Conservation (phyloP, 2,888 invertebrate genomes). For the Drosophila rubida region DNA sequence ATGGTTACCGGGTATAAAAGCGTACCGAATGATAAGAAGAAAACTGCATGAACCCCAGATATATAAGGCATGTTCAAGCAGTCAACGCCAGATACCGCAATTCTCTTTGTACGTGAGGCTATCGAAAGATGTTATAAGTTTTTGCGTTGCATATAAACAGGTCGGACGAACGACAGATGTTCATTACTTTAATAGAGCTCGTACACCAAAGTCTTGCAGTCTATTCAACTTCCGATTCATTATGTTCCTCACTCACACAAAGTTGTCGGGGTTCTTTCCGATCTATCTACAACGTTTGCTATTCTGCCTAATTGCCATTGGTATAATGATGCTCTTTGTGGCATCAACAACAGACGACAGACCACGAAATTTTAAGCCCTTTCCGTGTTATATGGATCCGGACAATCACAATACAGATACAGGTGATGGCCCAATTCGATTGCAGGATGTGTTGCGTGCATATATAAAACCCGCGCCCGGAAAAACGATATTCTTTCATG, state of each 20-base stretch:
- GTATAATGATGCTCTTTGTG: background rate
- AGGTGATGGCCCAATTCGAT: background rate
- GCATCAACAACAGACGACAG: background rate
- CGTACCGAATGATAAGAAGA: background rate
- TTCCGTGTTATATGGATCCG: constrained; percentile 1
- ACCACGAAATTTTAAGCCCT: background rate
- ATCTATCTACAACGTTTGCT: background rate
- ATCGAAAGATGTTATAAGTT: background rate
- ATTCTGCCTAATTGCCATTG: background rate
- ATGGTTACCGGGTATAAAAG: background rate
- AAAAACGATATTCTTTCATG: constrained; percentile 83
- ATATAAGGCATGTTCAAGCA: background rate
- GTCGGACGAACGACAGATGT: background rate
- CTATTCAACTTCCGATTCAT: background rate
- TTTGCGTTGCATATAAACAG: background rate
- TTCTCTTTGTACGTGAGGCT: background rate
- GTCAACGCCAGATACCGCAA: background rate
- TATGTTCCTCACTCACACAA: background rate
- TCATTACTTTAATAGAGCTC: background rate
- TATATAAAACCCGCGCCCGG: constrained; percentile 72
- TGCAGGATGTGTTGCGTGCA: constrained; percentile 74
- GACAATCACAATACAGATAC: background rate
- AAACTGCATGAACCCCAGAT: too few species aligned
- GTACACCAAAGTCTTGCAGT: background rate
- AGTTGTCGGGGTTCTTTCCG: background rate